A percentile compares a stretch with the other conserved stretches of the same genome.
phyloP scores from a whole-genome alignment of 1,140 invertebrate genomes.

The Bradysia coprophila region DNA sequence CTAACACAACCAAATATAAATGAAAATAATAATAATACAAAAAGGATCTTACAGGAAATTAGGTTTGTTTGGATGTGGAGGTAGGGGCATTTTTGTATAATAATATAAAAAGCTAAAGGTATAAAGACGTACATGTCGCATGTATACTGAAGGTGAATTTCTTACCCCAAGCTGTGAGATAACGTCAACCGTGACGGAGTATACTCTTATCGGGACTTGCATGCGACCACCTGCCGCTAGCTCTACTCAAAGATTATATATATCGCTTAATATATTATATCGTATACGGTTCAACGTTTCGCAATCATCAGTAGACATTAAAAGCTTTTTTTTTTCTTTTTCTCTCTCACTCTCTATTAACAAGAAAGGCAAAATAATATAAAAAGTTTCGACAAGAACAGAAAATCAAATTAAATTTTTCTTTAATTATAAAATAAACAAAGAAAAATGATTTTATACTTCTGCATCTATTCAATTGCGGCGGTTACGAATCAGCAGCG shows the following conservation, averaged over 20 bases:
- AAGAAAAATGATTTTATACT: neutral
- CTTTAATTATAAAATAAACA: neutral
- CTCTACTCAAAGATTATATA: neutral
- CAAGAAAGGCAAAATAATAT: neutral
- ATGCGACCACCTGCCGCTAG: constrained; percentile 1
- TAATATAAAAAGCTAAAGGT: no score
- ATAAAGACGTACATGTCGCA: no score
- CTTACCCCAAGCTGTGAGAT: constrained; percentile 3
- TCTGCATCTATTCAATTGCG: no score
- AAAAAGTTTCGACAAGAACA: neutral
- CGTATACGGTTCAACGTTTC: no score
- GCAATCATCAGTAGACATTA: neutral
- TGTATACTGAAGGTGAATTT: neutral
- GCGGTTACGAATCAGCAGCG: no score
- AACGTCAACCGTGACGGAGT: constrained; percentile 2
- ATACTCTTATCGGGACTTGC: constrained; percentile 1
- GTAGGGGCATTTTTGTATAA: neutral
- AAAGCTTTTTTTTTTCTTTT: neutral
- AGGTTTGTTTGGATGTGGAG: neutral
- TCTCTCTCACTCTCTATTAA: neutral
- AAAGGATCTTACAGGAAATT: neutral
- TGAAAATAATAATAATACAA: neutral
- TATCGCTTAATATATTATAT: neutral
- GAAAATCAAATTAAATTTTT: neutral
- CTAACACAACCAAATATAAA: neutral